Percentiles rank a stretch among this genome's conserved stretches.
Conservation (phyloP, 2,888 invertebrate genomes). For the Polietes domitor region DNA sequence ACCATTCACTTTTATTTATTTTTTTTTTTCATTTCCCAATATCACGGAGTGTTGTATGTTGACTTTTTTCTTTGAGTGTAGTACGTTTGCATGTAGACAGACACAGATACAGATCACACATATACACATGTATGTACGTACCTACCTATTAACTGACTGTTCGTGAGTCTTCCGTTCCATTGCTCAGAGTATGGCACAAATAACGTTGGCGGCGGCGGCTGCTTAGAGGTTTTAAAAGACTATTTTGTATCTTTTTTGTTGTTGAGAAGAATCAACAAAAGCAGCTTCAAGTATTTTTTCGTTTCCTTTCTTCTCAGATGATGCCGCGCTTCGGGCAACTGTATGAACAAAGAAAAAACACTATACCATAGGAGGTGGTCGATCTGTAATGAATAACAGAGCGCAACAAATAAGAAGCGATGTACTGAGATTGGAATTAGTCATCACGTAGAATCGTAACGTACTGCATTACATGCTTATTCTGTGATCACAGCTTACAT, state of each 20-base stretch:
- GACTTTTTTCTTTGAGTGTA: no score
- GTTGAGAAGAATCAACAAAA: conserved; percentile 59
- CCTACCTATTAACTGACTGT: background rate
- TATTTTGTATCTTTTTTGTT: conserved; percentile 60
- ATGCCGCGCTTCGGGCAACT: background rate
- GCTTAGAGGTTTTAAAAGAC: conserved; percentile 54
- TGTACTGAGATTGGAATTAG: background rate
- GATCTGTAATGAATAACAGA: conserved; percentile 57
- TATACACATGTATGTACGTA: background rate
- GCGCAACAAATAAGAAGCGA: conserved; percentile 58
- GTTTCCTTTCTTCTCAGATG: background rate
- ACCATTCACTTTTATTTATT: no score
- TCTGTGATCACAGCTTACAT: no score
- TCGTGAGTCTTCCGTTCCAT: background rate
- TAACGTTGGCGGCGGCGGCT: conserved; percentile 61
- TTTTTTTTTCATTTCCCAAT: no score
- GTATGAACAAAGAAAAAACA: background rate
- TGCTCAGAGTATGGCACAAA: background rate
- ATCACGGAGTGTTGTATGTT: no score
- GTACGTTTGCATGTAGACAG: no score
- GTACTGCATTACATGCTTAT: no score
- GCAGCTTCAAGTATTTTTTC: conserved; percentile 56
- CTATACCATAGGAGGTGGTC: conserved; percentile 56
- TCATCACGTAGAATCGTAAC: no score
- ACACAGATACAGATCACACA: no score